Percentiles rank a stretch among this genome's conserved stretches.
Conservation (phyloP, 2,797 vertebrate genomes). For the Artibeus lituratus region DNA sequence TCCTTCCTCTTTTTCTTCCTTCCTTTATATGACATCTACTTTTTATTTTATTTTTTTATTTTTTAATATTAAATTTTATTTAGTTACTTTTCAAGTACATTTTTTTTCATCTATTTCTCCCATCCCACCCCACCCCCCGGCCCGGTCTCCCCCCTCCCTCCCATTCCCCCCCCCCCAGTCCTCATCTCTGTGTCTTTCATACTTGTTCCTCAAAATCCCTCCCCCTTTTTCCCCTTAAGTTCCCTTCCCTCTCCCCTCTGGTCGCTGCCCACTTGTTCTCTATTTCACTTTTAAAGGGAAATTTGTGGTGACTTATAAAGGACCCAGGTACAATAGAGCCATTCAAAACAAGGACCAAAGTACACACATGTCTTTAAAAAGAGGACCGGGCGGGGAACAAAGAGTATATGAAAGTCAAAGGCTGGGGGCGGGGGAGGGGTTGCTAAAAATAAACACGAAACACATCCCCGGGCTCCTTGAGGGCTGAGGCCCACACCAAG, state of each 20-base stretch:
- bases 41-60: too few species aligned
- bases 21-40: background rate
- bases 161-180: too few species aligned
- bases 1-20: background rate
- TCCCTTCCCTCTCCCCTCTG: too few species aligned
- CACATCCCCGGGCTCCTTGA: background rate
- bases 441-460: background rate
- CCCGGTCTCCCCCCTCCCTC: too few species aligned
- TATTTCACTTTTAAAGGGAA: conserved; percentile 30
- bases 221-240: too few species aligned
- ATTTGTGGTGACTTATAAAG: background rate
- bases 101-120: too few species aligned
- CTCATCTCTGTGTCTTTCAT: too few species aligned
- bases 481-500: background rate
- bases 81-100: too few species aligned
- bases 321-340: background rate
- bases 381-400: background rate
- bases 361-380: background rate
- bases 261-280: too few species aligned
- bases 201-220: too few species aligned
- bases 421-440: background rate
- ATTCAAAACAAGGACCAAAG: conserved; percentile 36
- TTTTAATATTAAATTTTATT: too few species aligned
- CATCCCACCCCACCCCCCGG: too few species aligned
- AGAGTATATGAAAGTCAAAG: background rate